Evolutionary conservation across 2,113 vertebrate species (phyloP).

Genomic region (Tor tambroides): DNA sequence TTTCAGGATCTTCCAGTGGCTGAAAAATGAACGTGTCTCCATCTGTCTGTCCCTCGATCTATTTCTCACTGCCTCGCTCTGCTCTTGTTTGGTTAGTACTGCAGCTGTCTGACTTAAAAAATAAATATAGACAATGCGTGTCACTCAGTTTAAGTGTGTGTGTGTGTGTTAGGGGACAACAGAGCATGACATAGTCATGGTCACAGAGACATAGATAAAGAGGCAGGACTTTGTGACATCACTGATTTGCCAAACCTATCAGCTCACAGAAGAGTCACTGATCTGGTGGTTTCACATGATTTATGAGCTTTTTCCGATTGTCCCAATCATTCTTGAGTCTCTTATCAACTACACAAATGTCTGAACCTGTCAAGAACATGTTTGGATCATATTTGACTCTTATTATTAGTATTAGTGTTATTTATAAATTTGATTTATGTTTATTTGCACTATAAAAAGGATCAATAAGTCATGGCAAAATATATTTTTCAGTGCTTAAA

Average conservation of each 20-base stretch:
- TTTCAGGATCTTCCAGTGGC: not conserved
- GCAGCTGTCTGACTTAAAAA: slow-evolving; percentile 68
- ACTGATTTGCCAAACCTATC: not conserved
- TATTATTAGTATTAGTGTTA: too few species aligned
- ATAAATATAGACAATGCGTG: slow-evolving; percentile 76
- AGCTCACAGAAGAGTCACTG: not conserved
- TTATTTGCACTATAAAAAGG: too few species aligned
- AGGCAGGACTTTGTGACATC: not conserved
- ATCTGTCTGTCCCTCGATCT: slow-evolving; percentile 27
- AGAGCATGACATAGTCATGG: slow-evolving; percentile 1
- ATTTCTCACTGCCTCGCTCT: slow-evolving; percentile 40
- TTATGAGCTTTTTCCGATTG: not conserved
- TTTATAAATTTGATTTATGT: too few species aligned
- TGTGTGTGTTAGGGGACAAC: slow-evolving; percentile 11
- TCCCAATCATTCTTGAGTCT: not conserved
- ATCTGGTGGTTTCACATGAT: slow-evolving; percentile 18
- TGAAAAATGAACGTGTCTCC: not conserved
- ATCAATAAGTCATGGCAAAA: too few species aligned
- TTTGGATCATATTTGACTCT: too few species aligned
- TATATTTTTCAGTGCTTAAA: too few species aligned
- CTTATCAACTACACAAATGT: too few species aligned
- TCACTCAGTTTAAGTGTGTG: slow-evolving; percentile 37
- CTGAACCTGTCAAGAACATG: too few species aligned
- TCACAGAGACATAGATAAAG: not conserved
- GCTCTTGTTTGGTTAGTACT: slow-evolving; percentile 53